These are phyloP conservation scores for Melinaea marsaeus DNA, from an alignment of 2,888 invertebrate genomes.

Conservation along the genomic window DNA sequence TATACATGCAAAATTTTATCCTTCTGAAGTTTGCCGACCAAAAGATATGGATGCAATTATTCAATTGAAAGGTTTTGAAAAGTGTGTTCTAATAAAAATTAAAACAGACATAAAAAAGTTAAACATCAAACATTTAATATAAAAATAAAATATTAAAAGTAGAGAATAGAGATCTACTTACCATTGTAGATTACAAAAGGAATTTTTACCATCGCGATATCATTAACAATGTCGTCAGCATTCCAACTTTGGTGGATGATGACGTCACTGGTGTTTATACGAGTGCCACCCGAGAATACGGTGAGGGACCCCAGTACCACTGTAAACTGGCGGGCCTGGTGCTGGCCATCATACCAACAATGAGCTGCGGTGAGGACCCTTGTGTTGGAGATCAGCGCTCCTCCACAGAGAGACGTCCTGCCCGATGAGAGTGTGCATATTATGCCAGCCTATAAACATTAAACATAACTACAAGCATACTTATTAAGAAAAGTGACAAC, in stretches of 20 bases:
- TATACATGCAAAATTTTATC: too few species aligned
- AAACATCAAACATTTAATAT: too few species aligned
- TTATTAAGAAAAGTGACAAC: too few species aligned
- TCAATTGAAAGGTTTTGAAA: too few species aligned
- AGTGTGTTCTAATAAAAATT: too few species aligned
- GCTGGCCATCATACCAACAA: slow-evolving; percentile 65
- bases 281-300: slow-evolving; percentile 61
- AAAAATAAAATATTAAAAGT: not conserved
- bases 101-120: too few species aligned
- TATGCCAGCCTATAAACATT: slow-evolving; percentile 53
- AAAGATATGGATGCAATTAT: too few species aligned
- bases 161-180: slow-evolving; percentile 40
- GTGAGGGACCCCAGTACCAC: slow-evolving; percentile 60
- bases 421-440: slow-evolving; percentile 50
- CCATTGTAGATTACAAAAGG: slow-evolving; percentile 45
- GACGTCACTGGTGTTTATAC: slow-evolving; percentile 48
- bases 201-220: slow-evolving; percentile 57
- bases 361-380: slow-evolving; percentile 64
- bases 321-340: slow-evolving; percentile 52
- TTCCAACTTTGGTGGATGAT: slow-evolving; percentile 55
- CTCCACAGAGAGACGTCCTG: slow-evolving; percentile 61
- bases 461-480: not conserved
- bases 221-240: slow-evolving; percentile 44
- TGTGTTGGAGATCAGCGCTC: slow-evolving; percentile 55
- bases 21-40: too few species aligned